A percentile compares a stretch with the other conserved stretches of the same genome.
Conservation (phyloP, 2,113 vertebrate species). For the Plecotus auritus region DNA sequence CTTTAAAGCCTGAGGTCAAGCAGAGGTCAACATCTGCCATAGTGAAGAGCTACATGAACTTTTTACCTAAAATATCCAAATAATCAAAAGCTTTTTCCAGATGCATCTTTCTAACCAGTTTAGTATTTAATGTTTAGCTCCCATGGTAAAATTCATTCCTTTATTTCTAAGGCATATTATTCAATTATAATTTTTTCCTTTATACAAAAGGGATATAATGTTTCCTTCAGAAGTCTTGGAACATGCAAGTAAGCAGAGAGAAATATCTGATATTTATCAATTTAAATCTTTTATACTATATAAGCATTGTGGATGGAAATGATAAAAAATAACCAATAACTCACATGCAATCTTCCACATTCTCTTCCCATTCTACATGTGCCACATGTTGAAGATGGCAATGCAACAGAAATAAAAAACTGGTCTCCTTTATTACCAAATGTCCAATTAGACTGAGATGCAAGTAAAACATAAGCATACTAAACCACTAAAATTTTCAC, state of each 20-base stretch:
- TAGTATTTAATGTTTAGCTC: not conserved
- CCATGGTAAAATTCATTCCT: not conserved
- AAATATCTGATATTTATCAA: not conserved
- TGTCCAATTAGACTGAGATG: not conserved
- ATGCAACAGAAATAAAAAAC: not conserved
- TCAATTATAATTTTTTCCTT: not conserved
- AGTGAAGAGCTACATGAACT: not conserved
- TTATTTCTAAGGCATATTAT: not conserved
- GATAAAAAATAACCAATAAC: not conserved
- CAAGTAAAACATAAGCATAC: not conserved
- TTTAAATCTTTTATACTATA: not conserved
- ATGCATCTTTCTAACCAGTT: not conserved
- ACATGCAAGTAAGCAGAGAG: not conserved
- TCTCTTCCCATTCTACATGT: not conserved
- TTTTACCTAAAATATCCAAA: not conserved
- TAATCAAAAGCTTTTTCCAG: not conserved
- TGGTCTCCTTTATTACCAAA: not conserved
- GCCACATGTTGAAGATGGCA: not conserved
- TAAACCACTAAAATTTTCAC: not conserved
- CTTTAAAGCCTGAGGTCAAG: not conserved
- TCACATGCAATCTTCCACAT: not conserved
- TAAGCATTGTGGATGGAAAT: not conserved
- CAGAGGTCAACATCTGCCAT: not conserved
- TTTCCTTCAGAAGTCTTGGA: not conserved
- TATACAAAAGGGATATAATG: not conserved